Conservation (phyloP, 2,888 invertebrate species). For the Mesorhabditis belari region DNA sequence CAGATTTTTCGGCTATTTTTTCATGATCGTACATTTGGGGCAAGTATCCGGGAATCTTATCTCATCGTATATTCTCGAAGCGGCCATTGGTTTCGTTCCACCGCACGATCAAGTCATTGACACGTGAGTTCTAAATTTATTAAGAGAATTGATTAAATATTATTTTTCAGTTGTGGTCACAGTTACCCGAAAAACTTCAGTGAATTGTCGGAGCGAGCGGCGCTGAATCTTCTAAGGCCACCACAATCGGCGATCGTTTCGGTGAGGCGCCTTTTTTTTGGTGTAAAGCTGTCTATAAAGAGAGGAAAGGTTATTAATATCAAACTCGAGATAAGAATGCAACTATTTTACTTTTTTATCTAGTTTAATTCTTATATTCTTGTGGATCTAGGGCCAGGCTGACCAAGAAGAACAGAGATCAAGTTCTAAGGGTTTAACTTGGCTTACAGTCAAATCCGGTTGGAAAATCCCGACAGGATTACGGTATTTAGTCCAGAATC, state of each 20-base stretch:
- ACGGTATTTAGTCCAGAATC: too few species aligned
- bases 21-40: constrained; percentile 91
- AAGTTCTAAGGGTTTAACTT: too few species aligned
- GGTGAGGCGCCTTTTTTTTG: too few species aligned
- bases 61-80: constrained; percentile 64
- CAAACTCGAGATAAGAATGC: too few species aligned
- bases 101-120: constrained; percentile 28
- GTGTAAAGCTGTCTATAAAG: too few species aligned
- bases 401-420: too few species aligned
- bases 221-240: constrained; percentile 66
- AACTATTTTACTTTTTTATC: too few species aligned
- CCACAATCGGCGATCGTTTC: constrained; percentile 60
- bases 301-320: too few species aligned
- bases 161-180: constrained; percentile 39
- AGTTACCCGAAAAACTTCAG: constrained; percentile 39
- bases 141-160: background rate
- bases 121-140: constrained; percentile 22
- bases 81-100: constrained; percentile 19
- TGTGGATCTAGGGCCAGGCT: too few species aligned
- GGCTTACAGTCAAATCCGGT: too few species aligned
- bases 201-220: constrained; percentile 18
- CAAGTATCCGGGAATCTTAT: constrained; percentile 91
- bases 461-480: too few species aligned
- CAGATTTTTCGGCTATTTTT: constrained; percentile 92
- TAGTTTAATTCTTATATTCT: too few species aligned